phyloP scores from a whole-genome alignment of 2,888 invertebrate genomes.

The Harpalus rubripes region DNA sequence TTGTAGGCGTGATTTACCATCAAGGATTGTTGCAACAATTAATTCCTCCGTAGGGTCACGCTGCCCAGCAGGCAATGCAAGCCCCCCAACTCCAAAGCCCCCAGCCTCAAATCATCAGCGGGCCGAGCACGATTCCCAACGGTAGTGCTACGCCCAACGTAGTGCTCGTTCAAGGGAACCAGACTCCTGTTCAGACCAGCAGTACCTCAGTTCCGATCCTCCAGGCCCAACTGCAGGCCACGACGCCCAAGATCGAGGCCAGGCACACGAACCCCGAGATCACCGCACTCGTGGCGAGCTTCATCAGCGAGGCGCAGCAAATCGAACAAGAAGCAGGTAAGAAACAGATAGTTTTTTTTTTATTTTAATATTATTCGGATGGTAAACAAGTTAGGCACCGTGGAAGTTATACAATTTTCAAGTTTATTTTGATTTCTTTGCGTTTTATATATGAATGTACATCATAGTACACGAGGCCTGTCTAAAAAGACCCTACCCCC shows the following conservation, averaged over 20 bases:
- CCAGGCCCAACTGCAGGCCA: constrained; percentile 84
- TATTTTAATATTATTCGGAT: too few species aligned
- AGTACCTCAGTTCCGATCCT: constrained; percentile 83
- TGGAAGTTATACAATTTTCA: too few species aligned
- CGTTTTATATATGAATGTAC: too few species aligned
- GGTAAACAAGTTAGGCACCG: too few species aligned
- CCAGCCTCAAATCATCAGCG: constrained; percentile 73
- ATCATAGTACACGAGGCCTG: too few species aligned
- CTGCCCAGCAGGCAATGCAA: constrained; percentile 68
- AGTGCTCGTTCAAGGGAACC: constrained; percentile 77
- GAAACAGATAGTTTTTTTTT: constrained; percentile 17
- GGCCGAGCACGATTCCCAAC: constrained; percentile 73
- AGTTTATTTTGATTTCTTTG: too few species aligned
- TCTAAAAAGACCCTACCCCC: too few species aligned
- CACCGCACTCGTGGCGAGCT: constrained; percentile 88
- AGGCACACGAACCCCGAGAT: constrained; percentile 81
- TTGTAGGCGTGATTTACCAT: too few species aligned
- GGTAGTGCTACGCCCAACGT: constrained; percentile 73
- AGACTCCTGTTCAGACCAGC: constrained; percentile 77
- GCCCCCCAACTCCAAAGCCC: constrained; percentile 73
- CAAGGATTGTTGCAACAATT: too few species aligned
- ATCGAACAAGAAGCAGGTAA: constrained; percentile 85
- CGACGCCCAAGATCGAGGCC: constrained; percentile 70
- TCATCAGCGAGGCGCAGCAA: constrained; percentile 91
- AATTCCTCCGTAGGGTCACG: constrained; percentile 44